Conservation (phyloP, 2,888 invertebrate species). For the Drosophila recens region DNA sequence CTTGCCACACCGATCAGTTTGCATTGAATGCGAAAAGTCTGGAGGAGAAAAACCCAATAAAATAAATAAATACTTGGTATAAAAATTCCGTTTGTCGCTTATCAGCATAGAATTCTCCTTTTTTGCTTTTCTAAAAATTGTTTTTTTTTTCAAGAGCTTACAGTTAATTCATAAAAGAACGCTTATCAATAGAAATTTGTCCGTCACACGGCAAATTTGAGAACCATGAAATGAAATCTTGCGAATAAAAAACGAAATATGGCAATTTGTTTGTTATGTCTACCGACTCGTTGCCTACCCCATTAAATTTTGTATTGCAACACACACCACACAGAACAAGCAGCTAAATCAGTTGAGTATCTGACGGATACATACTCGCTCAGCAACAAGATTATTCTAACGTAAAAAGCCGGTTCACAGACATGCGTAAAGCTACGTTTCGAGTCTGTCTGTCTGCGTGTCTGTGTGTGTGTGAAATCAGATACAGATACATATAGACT, state of each 20-base stretch:
- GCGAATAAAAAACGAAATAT: slow-evolving; percentile 8
- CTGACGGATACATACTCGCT: slow-evolving; percentile 51
- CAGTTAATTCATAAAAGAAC: slow-evolving; percentile 43
- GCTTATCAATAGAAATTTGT: slow-evolving; percentile 47
- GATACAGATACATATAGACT: not conserved
- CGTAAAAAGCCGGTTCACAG: slow-evolving; percentile 76
- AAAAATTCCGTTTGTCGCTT: slow-evolving; percentile 33
- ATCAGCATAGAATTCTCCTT: slow-evolving; percentile 27
- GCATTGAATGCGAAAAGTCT: slow-evolving; percentile 32
- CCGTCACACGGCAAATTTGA: slow-evolving; percentile 48
- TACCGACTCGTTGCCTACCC: slow-evolving; percentile 79
- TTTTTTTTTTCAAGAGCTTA: slow-evolving; percentile 15
- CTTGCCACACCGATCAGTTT: slow-evolving; percentile 7
- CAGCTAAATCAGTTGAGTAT: slow-evolving; percentile 47
- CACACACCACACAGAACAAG: slow-evolving; percentile 25
- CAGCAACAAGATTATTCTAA: slow-evolving; percentile 58
- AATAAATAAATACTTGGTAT: slow-evolving; percentile 11
- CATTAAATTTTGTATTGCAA: slow-evolving; percentile 81
- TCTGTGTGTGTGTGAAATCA: slow-evolving; percentile 22
- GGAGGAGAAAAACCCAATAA: not conserved
- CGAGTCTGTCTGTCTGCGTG: slow-evolving; percentile 6
- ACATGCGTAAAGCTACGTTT: slow-evolving; percentile 68
- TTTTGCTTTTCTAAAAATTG: not conserved
- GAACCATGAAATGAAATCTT: slow-evolving; percentile 8
- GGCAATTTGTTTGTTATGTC: slow-evolving; percentile 20